Evolutionary conservation across 2,888 invertebrate species (phyloP), one percentile per base, ranked within the genome.

Genomic region (Drosophila imparisetae): DNA sequence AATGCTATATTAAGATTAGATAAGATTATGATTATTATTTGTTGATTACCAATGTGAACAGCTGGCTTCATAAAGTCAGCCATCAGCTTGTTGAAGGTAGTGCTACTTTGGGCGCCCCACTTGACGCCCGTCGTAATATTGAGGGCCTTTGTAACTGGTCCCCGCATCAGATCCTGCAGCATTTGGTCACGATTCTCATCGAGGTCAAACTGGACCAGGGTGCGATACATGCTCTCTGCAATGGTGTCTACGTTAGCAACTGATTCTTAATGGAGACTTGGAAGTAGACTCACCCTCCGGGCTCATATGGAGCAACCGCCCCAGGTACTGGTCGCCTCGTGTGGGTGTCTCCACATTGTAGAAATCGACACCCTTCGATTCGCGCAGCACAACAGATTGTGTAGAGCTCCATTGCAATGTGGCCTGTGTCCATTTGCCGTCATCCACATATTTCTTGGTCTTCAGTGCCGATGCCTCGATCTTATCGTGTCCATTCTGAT

Each of bases 61-160:
- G 95, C 97, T 0, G 97, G 96, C 90, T 95, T 96, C 97, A 97
- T 97, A 88, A 97, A 97, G 90, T 97, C 97, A 8, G 81, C 94
- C 11, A 90, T 81, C 42, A 96, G 94, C 34, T 92, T 91, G 30
- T 90, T 78, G 87, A 96, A 97, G 0, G 97, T 96, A 0, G 71
- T 54, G 7, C 81, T 67, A 10, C 95, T 94, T 86, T 95, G 95
- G 0, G 93, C 94, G 60, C 95, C 96, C 95, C 97, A 97, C 1
- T 90, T 92, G 4, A 96, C 95, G 58, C 95, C 93, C 0, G 93
- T 92, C 0, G 96, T 95, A 29, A 97, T 95, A 2, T 93, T 92
- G 0, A 98, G 93, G 53, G 95, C 95, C 71, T 94, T 78, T 76
- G 94, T 95, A 1, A 98, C 96, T 40, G 93, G 91, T 0, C 94